A percentile compares a stretch with the other conserved stretches of the same genome.
These are phyloP conservation scores for Notechis scutatus DNA, from an alignment of 2,113 vertebrate genomes.

Conservation along the genomic window DNA sequence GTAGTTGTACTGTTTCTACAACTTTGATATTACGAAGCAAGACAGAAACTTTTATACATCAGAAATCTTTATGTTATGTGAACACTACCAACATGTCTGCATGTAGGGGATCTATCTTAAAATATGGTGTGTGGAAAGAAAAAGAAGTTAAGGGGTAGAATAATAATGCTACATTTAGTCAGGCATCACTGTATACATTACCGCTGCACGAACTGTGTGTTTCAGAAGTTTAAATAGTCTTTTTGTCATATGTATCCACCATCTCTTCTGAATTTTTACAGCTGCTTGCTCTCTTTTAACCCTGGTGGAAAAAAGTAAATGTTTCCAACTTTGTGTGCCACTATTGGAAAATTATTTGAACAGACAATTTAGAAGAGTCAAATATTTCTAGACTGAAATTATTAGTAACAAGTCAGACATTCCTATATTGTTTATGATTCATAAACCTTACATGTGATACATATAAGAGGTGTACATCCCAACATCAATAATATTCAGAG, in stretches of 20 bases:
- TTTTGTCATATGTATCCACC: conserved; percentile 50
- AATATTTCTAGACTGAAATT: neutral
- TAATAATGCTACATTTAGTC: neutral
- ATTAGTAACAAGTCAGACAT: neutral
- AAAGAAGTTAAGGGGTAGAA: neutral
- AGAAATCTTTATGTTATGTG: neutral
- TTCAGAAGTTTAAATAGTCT: conserved; percentile 66
- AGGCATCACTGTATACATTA: conserved; percentile 32
- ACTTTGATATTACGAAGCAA: neutral
- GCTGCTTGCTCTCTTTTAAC: conserved; percentile 33
- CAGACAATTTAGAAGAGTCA: neutral
- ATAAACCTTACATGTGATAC: neutral
- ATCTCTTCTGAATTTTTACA: conserved; percentile 56
- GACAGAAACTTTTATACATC: neutral
- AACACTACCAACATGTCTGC: neutral
- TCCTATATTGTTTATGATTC: neutral
- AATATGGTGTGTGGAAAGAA: neutral
- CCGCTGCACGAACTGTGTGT: conserved; percentile 56
- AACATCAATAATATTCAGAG: neutral
- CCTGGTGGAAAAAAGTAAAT: conserved; percentile 25
- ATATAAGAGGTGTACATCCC: neutral
- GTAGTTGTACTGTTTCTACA: neutral
- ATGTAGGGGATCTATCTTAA: neutral
- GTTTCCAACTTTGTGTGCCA: neutral
- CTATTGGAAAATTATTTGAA: neutral